Conservation (phyloP, 2,113 vertebrate species). For the Colinus virginianus region DNA sequence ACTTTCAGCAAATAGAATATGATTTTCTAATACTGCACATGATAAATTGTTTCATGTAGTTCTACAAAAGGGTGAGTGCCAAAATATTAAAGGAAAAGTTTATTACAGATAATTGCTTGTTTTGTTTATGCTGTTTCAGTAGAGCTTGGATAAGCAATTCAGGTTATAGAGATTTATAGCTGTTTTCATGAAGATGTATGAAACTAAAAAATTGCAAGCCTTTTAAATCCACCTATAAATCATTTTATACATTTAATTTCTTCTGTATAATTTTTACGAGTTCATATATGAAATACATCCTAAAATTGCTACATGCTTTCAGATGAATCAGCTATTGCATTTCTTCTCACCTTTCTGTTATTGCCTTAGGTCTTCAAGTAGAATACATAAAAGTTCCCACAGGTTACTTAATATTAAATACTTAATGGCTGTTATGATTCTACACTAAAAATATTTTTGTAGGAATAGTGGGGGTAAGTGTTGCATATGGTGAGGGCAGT, state of each 20-base stretch:
- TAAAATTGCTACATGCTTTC: constrained; percentile 70
- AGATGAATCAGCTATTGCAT: constrained; percentile 23
- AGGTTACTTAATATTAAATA: constrained; percentile 9
- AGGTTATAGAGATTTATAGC: constrained; percentile 81
- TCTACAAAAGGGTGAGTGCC: constrained; percentile 58
- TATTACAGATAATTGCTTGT: constrained; percentile 82
- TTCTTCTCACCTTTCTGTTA: constrained; percentile 2
- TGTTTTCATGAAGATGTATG: constrained; percentile 80
- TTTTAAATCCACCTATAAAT: constrained; percentile 80
- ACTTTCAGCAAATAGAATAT: not conserved
- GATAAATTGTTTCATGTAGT: constrained; percentile 47
- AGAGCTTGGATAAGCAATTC: constrained; percentile 76
- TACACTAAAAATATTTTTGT: not conserved
- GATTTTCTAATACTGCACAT: constrained; percentile 8
- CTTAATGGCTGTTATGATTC: constrained; percentile 2
- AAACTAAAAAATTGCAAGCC: constrained; percentile 71
- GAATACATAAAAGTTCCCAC: constrained; percentile 46
- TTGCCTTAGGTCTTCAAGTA: not conserved
- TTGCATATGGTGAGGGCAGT: too few species aligned
- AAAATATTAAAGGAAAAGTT: constrained; percentile 79
- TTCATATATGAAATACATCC: constrained; percentile 53
- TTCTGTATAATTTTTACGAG: constrained; percentile 70
- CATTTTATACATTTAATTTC: constrained; percentile 79
- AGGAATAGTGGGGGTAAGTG: not conserved
- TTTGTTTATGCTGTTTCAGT: constrained; percentile 74